Percentiles rank a stretch among this genome's conserved stretches.
Evolutionary conservation across 2,113 vertebrate genomes (phyloP).

Genomic region (Aphelocoma coerulescens): DNA sequence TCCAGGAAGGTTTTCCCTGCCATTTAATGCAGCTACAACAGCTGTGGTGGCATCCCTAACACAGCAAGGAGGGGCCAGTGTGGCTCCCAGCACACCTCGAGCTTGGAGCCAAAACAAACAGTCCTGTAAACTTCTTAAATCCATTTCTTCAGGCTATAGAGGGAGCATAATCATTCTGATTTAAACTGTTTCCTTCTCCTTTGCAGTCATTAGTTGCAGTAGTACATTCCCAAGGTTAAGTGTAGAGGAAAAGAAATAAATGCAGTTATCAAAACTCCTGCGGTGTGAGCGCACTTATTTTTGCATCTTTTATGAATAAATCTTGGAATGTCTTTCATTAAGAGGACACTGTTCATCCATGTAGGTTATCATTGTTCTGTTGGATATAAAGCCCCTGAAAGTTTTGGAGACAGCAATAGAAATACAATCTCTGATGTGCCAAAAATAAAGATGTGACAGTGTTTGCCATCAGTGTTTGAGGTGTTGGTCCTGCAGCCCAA

Average conservation of each 20-base stretch:
- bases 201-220: background rate
- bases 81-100: background rate
- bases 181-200: background rate
- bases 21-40: accelerated
- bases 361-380: background rate
- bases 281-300: accelerated
- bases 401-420: background rate
- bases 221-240: conserved; percentile 6
- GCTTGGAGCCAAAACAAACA: background rate
- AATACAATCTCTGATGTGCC: background rate
- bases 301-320: background rate
- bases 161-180: background rate
- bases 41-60: background rate
- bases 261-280: background rate
- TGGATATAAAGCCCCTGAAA: too few species aligned
- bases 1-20: background rate
- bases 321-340: background rate
- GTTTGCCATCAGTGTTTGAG: background rate
- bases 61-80: accelerated
- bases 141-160: background rate
- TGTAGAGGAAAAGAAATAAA: background rate
- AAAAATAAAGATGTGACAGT: background rate
- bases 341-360: background rate
- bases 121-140: background rate
- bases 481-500: background rate